Conservation (phyloP, 2,113 vertebrate genomes). For the Diadophis punctatus region DNA sequence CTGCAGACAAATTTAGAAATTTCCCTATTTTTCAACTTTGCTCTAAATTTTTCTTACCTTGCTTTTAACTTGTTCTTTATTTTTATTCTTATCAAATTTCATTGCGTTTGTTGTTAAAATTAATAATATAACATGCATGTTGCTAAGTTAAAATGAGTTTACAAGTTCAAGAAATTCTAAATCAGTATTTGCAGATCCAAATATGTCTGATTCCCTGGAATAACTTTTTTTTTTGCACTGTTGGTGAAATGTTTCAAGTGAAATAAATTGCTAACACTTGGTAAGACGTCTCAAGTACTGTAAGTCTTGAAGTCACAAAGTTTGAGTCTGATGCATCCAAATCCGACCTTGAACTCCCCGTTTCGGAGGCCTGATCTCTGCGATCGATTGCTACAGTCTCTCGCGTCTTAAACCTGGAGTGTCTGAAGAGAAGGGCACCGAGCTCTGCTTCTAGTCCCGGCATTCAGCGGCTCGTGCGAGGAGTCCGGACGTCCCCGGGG, state of each 20-base stretch:
- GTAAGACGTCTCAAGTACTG: background rate
- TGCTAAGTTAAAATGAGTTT: background rate
- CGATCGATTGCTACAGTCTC: background rate
- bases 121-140: background rate
- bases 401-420: background rate
- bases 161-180: background rate
- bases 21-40: background rate
- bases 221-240: background rate
- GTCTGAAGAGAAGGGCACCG: background rate
- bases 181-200: background rate
- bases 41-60: background rate
- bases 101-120: background rate
- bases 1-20: background rate
- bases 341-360: background rate
- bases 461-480: background rate
- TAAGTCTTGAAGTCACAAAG: background rate
- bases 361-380: background rate
- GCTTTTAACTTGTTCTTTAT: background rate
- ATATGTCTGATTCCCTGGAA: background rate
- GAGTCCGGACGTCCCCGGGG: conserved; percentile 2
- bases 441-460: background rate
- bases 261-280: background rate
- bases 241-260: background rate
- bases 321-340: background rate
- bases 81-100: background rate